These are phyloP conservation scores for Oscarella lobularis DNA, from an alignment of 37 sponge, comb jelly and placozoan genomes.

Conservation along the genomic window DNA sequence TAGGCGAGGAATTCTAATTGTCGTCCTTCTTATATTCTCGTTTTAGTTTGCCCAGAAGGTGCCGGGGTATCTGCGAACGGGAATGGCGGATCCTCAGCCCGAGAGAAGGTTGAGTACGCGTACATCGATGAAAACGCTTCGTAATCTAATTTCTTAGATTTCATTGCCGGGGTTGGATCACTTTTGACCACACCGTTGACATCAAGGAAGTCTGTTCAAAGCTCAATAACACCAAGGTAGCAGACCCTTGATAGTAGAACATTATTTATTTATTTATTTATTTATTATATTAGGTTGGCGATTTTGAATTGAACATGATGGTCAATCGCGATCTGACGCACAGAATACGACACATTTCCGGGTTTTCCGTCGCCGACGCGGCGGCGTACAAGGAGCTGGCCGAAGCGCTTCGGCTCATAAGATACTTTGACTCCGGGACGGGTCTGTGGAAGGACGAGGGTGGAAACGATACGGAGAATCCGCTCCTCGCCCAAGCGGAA, in stretches of 20 bases:
- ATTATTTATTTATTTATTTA: constrained; percentile 11
- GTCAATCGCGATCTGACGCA: constrained; percentile 76
- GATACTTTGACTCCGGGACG: constrained; percentile 39
- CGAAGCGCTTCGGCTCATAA: constrained; percentile 33
- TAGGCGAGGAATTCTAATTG: constrained; percentile 10
- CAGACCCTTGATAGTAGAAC: background rate
- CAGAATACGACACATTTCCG: constrained; percentile 42
- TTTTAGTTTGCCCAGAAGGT: constrained; percentile 44
- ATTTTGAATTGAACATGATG: constrained; percentile 47
- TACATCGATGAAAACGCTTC: no score
- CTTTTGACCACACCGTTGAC: constrained; percentile 49
- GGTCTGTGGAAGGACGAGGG: constrained; percentile 44
- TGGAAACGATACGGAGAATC: background rate
- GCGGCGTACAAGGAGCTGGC: constrained; percentile 49
- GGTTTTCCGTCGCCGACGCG: constrained; percentile 16
- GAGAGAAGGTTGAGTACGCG: constrained; percentile 53
- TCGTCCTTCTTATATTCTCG: background rate
- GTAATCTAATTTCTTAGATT: constrained; percentile 24
- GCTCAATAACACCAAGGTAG: constrained; percentile 41
- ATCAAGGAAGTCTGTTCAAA: constrained; percentile 48
- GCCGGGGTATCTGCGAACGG: constrained; percentile 70
- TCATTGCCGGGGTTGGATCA: constrained; percentile 87
- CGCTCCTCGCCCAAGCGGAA: background rate
- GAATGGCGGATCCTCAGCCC: constrained; percentile 68
- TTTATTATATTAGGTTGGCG: constrained; percentile 23